Evolutionary conservation across 1,140 invertebrate genomes (phyloP).

Genomic region (Eupristina koningsbergeri): DNA sequence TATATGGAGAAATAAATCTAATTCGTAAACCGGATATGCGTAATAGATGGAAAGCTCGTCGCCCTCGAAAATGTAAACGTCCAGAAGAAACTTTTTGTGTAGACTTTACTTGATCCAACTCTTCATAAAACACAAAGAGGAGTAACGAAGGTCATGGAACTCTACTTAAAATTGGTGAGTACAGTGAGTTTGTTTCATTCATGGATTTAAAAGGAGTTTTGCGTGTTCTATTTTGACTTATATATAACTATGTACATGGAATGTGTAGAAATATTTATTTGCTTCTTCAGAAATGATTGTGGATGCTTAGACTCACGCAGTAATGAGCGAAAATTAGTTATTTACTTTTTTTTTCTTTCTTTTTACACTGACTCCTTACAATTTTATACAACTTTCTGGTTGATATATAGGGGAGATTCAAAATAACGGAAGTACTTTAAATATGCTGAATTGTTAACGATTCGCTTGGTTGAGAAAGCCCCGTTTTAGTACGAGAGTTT

Average conservation of each 20-base stretch:
- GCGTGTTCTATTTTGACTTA: too few species aligned
- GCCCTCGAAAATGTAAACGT: constrained; percentile 37
- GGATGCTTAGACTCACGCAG: neutral
- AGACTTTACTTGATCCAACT: neutral
- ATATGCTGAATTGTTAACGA: constrained; percentile 49
- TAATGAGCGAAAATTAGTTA: neutral
- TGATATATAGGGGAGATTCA: constrained; percentile 41
- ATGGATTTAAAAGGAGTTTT: too few species aligned
- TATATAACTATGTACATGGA: too few species aligned
- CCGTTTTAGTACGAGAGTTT: constrained; percentile 44
- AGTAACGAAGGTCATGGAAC: neutral
- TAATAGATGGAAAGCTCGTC: constrained; percentile 46
- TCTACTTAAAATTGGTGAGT: neutral
- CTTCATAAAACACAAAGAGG: neutral
- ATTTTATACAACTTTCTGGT: constrained; percentile 3
- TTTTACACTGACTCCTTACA: constrained; percentile 17
- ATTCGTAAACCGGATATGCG: constrained; percentile 50
- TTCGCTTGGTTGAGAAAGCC: constrained; percentile 48
- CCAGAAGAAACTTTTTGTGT: constrained; percentile 33
- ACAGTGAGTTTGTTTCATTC: neutral
- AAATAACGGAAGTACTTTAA: constrained; percentile 50
- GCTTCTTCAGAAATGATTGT: too few species aligned
- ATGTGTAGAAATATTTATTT: neutral
- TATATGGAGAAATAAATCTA: constrained; percentile 51
- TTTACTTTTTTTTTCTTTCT: constrained; percentile 14